Evolutionary conservation across 2,113 vertebrate genomes (phyloP).

Genomic region (Epinephelus cyanopodus): DNA sequence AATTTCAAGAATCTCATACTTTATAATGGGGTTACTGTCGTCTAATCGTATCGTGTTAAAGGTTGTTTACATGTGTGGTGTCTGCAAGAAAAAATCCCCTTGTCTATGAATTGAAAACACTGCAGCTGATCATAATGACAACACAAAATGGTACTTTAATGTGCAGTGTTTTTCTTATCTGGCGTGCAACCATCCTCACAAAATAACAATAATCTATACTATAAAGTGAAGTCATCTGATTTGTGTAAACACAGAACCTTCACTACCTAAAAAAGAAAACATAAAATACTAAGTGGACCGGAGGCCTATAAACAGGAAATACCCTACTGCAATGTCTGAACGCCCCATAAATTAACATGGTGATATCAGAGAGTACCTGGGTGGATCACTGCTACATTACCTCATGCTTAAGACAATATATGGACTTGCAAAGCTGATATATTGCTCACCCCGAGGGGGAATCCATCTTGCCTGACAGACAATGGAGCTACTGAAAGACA

Average conservation of each 20-base stretch:
- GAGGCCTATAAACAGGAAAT: slow-evolving; percentile 50
- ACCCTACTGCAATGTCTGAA: slow-evolving; percentile 37
- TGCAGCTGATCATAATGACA: background rate
- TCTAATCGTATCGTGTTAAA: background rate
- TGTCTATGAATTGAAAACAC: background rate
- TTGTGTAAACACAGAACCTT: slow-evolving; percentile 1
- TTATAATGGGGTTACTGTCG: background rate
- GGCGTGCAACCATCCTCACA: background rate
- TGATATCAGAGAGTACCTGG: slow-evolving; percentile 53
- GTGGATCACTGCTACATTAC: slow-evolving; percentile 70
- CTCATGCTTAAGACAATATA: slow-evolving; percentile 77
- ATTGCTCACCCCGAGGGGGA: slow-evolving; percentile 53
- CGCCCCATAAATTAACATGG: slow-evolving; percentile 59
- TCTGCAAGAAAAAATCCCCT: background rate
- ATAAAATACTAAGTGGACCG: slow-evolving; percentile 38
- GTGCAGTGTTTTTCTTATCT: background rate
- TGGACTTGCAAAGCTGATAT: slow-evolving; percentile 70
- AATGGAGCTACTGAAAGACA: slow-evolving; percentile 63
- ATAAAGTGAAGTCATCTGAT: slow-evolving; percentile 13
- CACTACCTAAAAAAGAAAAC: slow-evolving; percentile 20
- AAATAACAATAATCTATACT: background rate
- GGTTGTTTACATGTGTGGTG: slow-evolving; percentile 8
- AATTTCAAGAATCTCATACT: background rate
- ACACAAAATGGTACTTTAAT: background rate
- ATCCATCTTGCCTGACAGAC: slow-evolving; percentile 75